Conservation (phyloP, 2,797 vertebrate species). For the Tympanoctomys barrerae region DNA sequence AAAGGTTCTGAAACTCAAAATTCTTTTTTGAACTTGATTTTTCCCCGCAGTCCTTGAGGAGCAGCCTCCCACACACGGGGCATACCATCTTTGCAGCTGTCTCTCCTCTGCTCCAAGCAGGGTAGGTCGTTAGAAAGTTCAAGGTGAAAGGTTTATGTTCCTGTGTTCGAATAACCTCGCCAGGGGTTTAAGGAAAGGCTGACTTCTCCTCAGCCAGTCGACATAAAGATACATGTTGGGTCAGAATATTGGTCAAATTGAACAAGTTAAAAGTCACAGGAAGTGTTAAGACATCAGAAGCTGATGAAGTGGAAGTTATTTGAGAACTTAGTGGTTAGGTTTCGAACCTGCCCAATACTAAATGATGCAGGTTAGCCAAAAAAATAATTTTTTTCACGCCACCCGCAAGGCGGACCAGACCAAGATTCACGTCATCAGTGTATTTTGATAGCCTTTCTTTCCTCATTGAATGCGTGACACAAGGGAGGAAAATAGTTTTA, state of each 20-base stretch:
- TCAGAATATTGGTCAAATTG: conserved; percentile 62
- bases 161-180: conserved; percentile 39
- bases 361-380: conserved; percentile 25
- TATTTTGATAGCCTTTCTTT: conserved; percentile 52
- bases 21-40: background rate
- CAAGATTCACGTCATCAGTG: conserved; percentile 53
- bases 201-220: conserved; percentile 49
- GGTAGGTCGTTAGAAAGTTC: background rate
- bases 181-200: conserved; percentile 52
- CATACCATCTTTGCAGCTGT: background rate
- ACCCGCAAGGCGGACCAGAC: conserved; percentile 37
- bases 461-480: background rate
- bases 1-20: conserved; percentile 35
- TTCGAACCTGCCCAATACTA: conserved; percentile 52
- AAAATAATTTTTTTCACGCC: conserved; percentile 16
- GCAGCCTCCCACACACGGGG: background rate
- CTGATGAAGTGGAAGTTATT: conserved; percentile 19
- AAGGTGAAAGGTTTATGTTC: background rate
- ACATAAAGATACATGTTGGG: conserved; percentile 54
- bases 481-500: conserved; percentile 17
- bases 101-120: background rate
- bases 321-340: conserved; percentile 68
- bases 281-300: conserved; percentile 72
- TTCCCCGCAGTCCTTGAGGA: background rate
- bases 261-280: conserved; percentile 76